A percentile compares a stretch with the other conserved stretches of the same genome.
These are phyloP conservation scores for Anoplopoma fimbria DNA, from an alignment of 2,113 vertebrate species.

Conservation along the genomic window DNA sequence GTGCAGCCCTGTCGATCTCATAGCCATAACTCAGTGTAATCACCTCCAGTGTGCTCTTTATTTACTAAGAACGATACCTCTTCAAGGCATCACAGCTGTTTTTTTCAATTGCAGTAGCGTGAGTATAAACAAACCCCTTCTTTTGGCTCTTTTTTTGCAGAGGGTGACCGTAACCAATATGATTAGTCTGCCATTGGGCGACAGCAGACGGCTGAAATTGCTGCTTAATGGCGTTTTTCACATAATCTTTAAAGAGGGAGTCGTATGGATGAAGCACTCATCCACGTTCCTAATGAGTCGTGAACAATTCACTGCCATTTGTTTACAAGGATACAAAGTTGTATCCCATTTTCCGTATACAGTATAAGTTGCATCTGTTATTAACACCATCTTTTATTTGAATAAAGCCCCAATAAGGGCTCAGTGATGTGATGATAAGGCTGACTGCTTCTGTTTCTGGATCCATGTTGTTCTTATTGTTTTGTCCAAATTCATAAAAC, in stretches of 20 bases:
- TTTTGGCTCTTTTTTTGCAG: not conserved
- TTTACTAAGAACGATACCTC: conserved; percentile 28
- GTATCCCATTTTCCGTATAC: not conserved
- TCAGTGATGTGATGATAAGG: not conserved
- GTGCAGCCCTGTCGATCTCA: conserved; percentile 9
- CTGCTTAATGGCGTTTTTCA: conserved; percentile 20
- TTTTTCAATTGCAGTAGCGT: not conserved
- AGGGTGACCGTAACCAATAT: conserved; percentile 25
- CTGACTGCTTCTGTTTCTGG: conserved; percentile 28
- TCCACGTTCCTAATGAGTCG: not conserved
- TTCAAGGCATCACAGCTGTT: conserved; percentile 13
- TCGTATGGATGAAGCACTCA: not conserved
- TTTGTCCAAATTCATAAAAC: not conserved
- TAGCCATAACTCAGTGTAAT: conserved; percentile 18
- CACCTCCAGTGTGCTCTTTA: conserved; percentile 1
- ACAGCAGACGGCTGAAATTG: conserved; percentile 20
- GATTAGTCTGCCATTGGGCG: conserved; percentile 23
- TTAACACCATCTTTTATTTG: not conserved
- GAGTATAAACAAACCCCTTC: conserved; percentile 14
- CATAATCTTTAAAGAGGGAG: conserved; percentile 13
- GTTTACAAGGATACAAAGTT: not conserved
- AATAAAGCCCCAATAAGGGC: not conserved
- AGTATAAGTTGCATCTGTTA: not conserved
- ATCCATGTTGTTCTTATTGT: not conserved
- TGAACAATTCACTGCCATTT: not conserved